Percentiles rank a stretch among this genome's conserved stretches.
Conservation (phyloP, 2,888 invertebrate species). For the Drosophila multiciliata region DNA sequence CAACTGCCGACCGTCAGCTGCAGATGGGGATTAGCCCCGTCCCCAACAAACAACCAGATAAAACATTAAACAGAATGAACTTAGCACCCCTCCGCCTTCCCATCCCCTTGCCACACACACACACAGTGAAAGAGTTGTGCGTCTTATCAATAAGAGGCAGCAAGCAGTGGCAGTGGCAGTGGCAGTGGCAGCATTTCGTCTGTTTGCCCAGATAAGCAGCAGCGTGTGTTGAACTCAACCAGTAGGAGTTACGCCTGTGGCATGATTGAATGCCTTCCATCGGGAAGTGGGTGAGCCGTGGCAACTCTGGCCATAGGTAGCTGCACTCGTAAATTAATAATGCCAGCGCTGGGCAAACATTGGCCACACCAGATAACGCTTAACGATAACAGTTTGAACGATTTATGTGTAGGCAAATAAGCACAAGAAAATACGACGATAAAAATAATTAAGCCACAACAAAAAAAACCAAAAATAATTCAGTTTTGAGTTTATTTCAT, state of each 20-base stretch:
- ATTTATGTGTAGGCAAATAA: constrained; percentile 68
- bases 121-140: constrained; percentile 46
- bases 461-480: background rate
- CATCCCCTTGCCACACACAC: background rate
- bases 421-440: constrained; percentile 45
- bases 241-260: constrained; percentile 38
- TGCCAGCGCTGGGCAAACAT: constrained; percentile 45
- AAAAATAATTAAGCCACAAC: constrained; percentile 67
- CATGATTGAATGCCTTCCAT: constrained; percentile 71
- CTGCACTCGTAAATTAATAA: constrained; percentile 66
- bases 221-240: constrained; percentile 39
- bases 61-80: constrained; percentile 49
- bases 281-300: constrained; percentile 9
- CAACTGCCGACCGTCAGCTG: constrained; percentile 54
- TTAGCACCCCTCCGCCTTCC: background rate
- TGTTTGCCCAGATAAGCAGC: constrained; percentile 65
- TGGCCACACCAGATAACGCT: constrained; percentile 44
- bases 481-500: constrained; percentile 19
- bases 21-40: constrained; percentile 42
- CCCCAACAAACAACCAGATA: constrained; percentile 23
- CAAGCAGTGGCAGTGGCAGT: background rate
- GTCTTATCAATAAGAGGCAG: constrained; percentile 63
- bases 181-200: constrained; percentile 10
- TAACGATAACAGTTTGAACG: constrained; percentile 67
- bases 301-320: constrained; percentile 43